Percentiles rank a stretch among this genome's conserved stretches.
Evolutionary conservation across 2,888 invertebrate species (phyloP).

Genomic region (Plagodis pulveraria): DNA sequence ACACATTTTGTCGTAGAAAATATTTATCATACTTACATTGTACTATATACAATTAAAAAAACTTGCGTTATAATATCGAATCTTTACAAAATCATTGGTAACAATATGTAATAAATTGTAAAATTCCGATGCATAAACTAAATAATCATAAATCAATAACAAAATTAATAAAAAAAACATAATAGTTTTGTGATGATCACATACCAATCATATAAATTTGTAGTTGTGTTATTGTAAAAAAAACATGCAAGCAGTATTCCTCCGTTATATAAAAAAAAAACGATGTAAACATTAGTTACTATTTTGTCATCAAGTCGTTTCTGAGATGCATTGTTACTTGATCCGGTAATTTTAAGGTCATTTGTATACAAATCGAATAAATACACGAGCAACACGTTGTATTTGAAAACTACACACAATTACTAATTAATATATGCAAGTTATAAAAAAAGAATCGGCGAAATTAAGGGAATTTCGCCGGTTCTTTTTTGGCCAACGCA

Average conservation of each 20-base stretch:
- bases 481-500: too few relatives aligned
- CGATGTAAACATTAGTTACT: conserved; percentile 20
- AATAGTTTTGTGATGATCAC: conserved; percentile 54
- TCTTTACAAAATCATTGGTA: conserved; percentile 68
- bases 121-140: conserved; percentile 60
- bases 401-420: too few relatives aligned
- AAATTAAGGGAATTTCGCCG: too few relatives aligned
- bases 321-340: neutral
- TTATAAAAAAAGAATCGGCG: too few relatives aligned
- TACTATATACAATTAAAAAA: conserved; percentile 68
- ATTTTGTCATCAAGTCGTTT: conserved; percentile 8
- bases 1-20: conserved; percentile 37
- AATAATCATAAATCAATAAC: conserved; percentile 60
- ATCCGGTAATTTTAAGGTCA: too few relatives aligned
- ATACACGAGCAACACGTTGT: too few relatives aligned
- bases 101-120: conserved; percentile 57
- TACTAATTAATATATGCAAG: too few relatives aligned
- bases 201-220: conserved; percentile 24
- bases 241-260: conserved; percentile 21
- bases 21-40: conserved; percentile 54
- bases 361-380: too few relatives aligned
- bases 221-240: too few relatives aligned
- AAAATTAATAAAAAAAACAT: conserved; percentile 52
- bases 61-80: conserved; percentile 52
- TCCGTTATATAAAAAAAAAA: conserved; percentile 48